These are phyloP conservation scores for Notospermus geniculatus DNA, from an alignment of 1,140 invertebrate genomes.

Conservation along the genomic window DNA sequence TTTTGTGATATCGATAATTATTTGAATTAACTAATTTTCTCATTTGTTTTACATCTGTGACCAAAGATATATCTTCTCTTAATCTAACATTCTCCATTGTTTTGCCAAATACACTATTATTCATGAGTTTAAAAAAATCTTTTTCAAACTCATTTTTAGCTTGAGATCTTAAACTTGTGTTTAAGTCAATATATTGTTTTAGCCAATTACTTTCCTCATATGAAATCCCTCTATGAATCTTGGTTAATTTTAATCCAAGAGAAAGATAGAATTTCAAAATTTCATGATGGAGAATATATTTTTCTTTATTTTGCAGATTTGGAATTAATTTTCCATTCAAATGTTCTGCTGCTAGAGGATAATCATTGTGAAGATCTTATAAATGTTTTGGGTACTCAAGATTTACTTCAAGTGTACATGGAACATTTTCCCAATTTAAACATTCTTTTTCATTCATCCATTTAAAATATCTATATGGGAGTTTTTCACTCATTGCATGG, in stretches of 20 bases:
- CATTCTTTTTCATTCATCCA: conserved; percentile 48
- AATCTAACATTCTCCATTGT: conserved; percentile 6
- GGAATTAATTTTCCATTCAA: conserved; percentile 25
- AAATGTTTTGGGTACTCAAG: conserved; percentile 47
- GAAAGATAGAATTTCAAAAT: neutral
- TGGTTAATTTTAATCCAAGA: neutral
- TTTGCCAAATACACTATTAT: conserved; percentile 7
- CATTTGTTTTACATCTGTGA: neutral
- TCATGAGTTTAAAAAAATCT: conserved; percentile 12
- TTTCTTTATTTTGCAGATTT: conserved; percentile 19
- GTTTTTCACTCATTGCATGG: conserved; percentile 22
- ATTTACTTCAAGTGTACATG: conserved; percentile 53
- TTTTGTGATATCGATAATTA: no score
- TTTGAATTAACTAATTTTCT: neutral
- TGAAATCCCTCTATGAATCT: neutral
- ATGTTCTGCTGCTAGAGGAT: conserved; percentile 56
- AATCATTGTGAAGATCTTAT: conserved; percentile 59
- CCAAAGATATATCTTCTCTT: conserved; percentile 2
- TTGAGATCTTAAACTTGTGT: neutral
- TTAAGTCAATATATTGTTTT: neutral
- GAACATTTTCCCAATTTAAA: conserved; percentile 26
- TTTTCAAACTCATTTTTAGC: conserved; percentile 11
- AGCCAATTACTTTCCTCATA: neutral
- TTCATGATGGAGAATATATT: conserved; percentile 25
- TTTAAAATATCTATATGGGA: conserved; percentile 33